These are phyloP conservation scores for Chaenodraco wilsoni DNA, from an alignment of 2,797 vertebrate genomes.

Conservation along the genomic window DNA sequence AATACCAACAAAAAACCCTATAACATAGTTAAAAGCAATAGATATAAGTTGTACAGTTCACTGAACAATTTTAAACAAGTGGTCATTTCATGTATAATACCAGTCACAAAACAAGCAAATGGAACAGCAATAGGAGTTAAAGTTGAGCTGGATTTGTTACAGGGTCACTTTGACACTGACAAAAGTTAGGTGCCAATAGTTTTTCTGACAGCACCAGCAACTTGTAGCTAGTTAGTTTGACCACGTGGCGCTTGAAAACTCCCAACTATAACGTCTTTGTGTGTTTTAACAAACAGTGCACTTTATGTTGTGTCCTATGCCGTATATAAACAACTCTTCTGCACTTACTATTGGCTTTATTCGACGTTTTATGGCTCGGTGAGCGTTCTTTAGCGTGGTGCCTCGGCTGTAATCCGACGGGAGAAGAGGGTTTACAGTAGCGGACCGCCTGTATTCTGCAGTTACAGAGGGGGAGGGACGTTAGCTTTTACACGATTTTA, in stretches of 20 bases:
- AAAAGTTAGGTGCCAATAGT: constrained; percentile 26
- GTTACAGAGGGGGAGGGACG: not conserved
- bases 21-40: too few species aligned
- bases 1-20: not conserved
- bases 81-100: not conserved
- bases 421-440: constrained; percentile 58
- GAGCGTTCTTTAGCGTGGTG: constrained; percentile 29
- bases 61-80: not conserved
- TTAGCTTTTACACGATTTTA: not conserved
- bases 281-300: not conserved
- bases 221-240: constrained; percentile 38
- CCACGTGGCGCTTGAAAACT: constrained; percentile 73
- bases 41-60: not conserved
- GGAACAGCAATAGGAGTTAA: too few species aligned
- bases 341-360: constrained; percentile 71
- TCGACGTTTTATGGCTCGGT: constrained; percentile 64
- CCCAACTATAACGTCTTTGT: fast-evolving
- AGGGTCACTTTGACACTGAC: not conserved
- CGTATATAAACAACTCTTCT: not conserved
- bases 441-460: constrained; percentile 36
- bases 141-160: not conserved
- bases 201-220: constrained; percentile 65
- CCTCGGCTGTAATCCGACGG: constrained; percentile 70
- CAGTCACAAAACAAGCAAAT: not conserved
- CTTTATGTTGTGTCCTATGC: fast-evolving